Base-by-base conservation (phyloP, 1,140 invertebrate genomes). In the Drosophila baimaii region DNA sequence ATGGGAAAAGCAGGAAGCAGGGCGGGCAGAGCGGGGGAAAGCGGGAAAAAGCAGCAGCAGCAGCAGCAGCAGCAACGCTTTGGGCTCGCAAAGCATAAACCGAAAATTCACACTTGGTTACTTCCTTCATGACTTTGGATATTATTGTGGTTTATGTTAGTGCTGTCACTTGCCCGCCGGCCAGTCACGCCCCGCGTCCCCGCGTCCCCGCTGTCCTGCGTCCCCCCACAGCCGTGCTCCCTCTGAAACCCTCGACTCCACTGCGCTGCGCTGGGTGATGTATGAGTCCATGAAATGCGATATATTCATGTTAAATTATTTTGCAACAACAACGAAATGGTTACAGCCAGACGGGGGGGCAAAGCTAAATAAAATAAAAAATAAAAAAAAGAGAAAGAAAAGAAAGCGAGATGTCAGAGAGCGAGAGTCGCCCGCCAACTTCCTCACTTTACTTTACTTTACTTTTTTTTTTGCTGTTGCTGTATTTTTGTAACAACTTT, bases 111-210 rank as follows among this genome's bases (percentile, higher is more conserved):
- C 84, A 89, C 84, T 89, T 89, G 84, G 84, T 89, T 89, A 89
- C 84, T 89, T 89, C 77, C 84, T 89, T 89, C 84, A 89, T 89
- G 84, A 89, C 84, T 89, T 89, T 89, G 77, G 84, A 89, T 89
- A 89, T 89, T 89, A 89, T 89, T 89, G 84, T 89, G 84, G 84
- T 89, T 89, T 89, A 89, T 89, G 84, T 89, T 84, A 89, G 84
- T 83, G 84, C 83, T 89, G 83, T 89, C 83, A 88, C 83, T 89
- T 88, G 83, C 76, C 66, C 54, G 64, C 51, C 74, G 75, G 76
- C 74, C 33, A 49, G 72, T 73, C 56, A 77, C 73, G 61, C 71
- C 51, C 41, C 39, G 27, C 21, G 27, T 33, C 31, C 31, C n/a
- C n/a, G n/a, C n/a, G n/a, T 33, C 3, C 10, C 31, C 0, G 31